These are phyloP conservation scores for Microlaimidae sp. DNA, from an alignment of 2,888 invertebrate species.

Conservation along the genomic window DNA sequence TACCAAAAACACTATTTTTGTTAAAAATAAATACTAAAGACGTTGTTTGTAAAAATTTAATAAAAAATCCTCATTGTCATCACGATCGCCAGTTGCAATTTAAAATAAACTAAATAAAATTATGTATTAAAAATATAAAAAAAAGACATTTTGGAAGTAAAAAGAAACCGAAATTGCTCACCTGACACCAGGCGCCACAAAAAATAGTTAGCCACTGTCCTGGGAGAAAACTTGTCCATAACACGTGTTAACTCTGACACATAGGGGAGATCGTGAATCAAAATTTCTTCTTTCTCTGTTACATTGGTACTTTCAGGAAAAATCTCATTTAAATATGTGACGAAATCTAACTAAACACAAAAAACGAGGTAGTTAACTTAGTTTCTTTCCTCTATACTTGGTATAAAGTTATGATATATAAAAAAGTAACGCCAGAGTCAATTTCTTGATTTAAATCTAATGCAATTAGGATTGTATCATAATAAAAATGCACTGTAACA, in stretches of 20 bases:
- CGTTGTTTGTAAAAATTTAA: no score
- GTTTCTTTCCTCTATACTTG: no score
- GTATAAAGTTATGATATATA: no score
- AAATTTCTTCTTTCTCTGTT: background rate
- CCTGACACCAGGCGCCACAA: constrained; percentile 29
- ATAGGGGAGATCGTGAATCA: background rate
- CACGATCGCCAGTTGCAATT: background rate
- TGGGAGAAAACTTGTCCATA: background rate
- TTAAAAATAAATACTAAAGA: no score
- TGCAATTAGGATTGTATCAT: no score
- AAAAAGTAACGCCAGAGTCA: no score
- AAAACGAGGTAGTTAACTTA: no score
- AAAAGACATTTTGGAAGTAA: background rate
- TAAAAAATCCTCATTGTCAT: background rate
- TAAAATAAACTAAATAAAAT: background rate
- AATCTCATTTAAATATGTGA: background rate
- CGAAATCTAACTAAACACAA: background rate
- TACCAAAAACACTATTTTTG: no score
- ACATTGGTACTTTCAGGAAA: background rate
- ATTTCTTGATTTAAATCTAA: no score
- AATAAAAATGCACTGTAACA: no score
- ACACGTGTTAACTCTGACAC: background rate
- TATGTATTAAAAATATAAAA: background rate
- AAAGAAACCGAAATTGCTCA: no score
- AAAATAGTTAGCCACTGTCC: constrained; percentile 23